These are phyloP conservation scores for Mycalesis mineus DNA, from an alignment of 2,888 invertebrate genomes.

Conservation along the genomic window DNA sequence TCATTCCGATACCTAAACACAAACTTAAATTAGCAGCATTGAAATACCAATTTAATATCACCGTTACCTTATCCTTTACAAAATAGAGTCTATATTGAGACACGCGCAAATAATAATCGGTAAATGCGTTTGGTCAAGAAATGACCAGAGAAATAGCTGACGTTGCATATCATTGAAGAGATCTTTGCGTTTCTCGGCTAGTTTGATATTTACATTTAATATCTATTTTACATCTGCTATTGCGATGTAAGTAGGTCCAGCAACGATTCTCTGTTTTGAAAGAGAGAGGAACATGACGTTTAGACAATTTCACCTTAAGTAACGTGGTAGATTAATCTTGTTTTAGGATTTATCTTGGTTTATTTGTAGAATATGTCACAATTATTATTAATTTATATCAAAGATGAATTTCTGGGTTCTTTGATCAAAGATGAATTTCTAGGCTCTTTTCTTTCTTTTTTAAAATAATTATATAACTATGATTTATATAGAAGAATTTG, in stretches of 20 bases:
- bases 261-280: not conserved
- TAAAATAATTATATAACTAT: too few species aligned
- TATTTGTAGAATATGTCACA: too few species aligned
- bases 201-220: conserved; percentile 21
- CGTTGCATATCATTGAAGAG: conserved; percentile 21
- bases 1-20: conserved; percentile 16
- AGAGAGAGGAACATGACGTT: not conserved
- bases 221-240: conserved; percentile 15
- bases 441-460: too few species aligned
- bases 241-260: not conserved
- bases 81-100: conserved; percentile 3
- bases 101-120: not conserved
- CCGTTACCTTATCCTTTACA: not conserved
- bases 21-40: not conserved
- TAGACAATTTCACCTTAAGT: not conserved
- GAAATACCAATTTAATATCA: not conserved
- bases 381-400: too few species aligned
- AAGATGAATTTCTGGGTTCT: too few species aligned
- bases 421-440: too few species aligned
- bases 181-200: conserved; percentile 16
- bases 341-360: not conserved
- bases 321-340: not conserved
- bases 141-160: conserved; percentile 18
- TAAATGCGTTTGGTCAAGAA: conserved; percentile 7
- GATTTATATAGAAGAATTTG: too few species aligned